phyloP scores from a whole-genome alignment of 2,113 vertebrate genomes.

The Eublepharis macularius region DNA sequence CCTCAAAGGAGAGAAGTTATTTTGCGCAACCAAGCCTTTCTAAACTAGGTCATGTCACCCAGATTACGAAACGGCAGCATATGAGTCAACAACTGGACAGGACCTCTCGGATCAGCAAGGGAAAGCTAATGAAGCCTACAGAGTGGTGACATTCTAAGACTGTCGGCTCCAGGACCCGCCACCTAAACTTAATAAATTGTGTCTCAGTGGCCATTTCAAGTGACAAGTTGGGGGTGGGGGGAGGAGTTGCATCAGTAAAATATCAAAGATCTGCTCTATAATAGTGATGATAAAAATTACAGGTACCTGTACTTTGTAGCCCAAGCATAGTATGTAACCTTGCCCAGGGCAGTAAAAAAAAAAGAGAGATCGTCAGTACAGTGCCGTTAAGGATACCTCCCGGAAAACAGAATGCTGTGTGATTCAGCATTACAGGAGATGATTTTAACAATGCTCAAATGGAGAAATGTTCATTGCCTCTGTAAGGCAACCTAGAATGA shows the following conservation, averaged over 20 bases:
- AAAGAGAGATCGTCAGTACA: background rate
- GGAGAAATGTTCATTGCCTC: too few relatives aligned
- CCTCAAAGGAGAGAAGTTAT: too few relatives aligned
- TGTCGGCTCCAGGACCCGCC: background rate
- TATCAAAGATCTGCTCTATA: too few relatives aligned
- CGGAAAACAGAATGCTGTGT: too few relatives aligned
- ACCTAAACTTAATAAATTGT: background rate
- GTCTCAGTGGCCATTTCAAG: too few relatives aligned
- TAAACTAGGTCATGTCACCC: background rate
- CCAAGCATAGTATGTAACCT: background rate
- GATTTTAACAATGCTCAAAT: too few relatives aligned
- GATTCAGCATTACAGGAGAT: too few relatives aligned
- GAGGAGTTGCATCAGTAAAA: too few relatives aligned
- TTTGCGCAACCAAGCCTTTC: background rate
- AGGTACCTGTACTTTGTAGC: constrained; percentile 30
- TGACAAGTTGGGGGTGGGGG: too few relatives aligned
- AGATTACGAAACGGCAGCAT: background rate
- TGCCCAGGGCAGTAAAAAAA: background rate
- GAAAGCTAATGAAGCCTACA: background rate
- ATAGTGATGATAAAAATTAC: background rate
- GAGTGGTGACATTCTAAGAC: background rate
- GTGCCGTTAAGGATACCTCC: too few relatives aligned
- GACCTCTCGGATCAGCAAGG: background rate
- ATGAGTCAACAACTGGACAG: background rate
- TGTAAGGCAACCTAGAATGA: too few relatives aligned